Evolutionary conservation across 2,113 vertebrate genomes (phyloP).

Genomic region (Gorsachius goisagi): DNA sequence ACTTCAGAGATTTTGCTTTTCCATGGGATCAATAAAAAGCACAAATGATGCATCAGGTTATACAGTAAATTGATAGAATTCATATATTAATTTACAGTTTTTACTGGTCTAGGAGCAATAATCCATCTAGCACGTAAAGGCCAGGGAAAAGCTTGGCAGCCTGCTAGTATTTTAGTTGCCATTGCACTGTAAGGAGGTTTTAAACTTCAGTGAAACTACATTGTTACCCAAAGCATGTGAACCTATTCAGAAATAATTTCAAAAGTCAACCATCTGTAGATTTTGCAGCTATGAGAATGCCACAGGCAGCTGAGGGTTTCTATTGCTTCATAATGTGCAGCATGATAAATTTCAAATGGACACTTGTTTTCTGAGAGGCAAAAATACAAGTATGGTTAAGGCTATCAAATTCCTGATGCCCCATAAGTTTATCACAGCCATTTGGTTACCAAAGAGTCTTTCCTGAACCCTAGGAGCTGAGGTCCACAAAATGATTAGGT

Average conservation of each 20-base stretch:
- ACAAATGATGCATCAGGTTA: neutral
- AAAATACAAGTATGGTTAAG: neutral
- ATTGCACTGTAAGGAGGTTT: neutral
- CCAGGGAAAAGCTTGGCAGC: neutral
- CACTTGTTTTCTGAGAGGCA: neutral
- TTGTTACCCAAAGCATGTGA: neutral
- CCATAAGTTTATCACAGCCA: neutral
- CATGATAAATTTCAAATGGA: neutral
- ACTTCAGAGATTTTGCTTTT: neutral
- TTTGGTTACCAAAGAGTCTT: neutral
- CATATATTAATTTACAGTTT: neutral
- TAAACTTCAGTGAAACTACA: neutral
- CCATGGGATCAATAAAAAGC: neutral
- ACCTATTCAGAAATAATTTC: slow-evolving; percentile 38
- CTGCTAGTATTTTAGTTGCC: neutral
- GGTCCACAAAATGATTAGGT: neutral
- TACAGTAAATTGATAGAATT: neutral
- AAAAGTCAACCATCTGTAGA: slow-evolving; percentile 35
- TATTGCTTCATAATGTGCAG: neutral
- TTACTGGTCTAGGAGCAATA: neutral
- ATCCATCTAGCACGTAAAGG: neutral
- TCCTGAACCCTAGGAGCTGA: neutral
- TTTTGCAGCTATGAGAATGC: neutral
- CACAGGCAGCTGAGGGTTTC: neutral
- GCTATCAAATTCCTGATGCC: neutral